Percentiles rank a stretch among this genome's conserved stretches.
Evolutionary conservation across 2,113 vertebrate genomes (phyloP).

Genomic region (Macquaria ambigua): DNA sequence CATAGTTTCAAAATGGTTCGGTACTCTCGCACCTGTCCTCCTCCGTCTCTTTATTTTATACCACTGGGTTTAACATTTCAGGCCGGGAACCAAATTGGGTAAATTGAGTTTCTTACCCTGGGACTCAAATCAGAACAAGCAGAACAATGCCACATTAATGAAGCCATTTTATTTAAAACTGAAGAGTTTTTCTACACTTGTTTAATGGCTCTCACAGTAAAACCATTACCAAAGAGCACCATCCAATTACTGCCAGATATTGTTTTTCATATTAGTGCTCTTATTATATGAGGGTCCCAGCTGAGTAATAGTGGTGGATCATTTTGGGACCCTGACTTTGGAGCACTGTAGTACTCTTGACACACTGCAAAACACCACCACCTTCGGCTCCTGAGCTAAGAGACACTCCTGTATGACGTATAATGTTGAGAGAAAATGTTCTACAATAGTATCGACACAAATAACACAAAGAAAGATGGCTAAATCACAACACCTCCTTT

Average conservation of each 20-base stretch:
- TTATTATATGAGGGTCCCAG: not conserved
- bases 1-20: slow-evolving; percentile 15
- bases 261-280: slow-evolving; percentile 5
- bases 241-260: slow-evolving; percentile 20
- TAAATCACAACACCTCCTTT: not conserved
- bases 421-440: not conserved
- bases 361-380: not conserved
- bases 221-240: slow-evolving; percentile 14
- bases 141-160: slow-evolving; percentile 13
- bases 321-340: not conserved
- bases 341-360: not conserved
- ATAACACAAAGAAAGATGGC: not conserved
- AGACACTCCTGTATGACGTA: not conserved
- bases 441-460: not conserved
- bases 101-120: not conserved
- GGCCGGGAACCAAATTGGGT: not conserved
- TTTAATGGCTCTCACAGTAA: slow-evolving; percentile 11
- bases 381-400: not conserved
- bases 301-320: not conserved
- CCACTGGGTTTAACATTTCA: slow-evolving; percentile 5
- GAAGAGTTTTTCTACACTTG: not conserved
- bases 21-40: not conserved
- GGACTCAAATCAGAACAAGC: not conserved
- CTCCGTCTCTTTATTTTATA: not conserved
- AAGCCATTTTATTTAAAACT: slow-evolving; percentile 24